Percentiles rank a stretch among this genome's conserved stretches.
These are phyloP conservation scores for Drosophila parthenogenetica DNA, from an alignment of 2,888 invertebrate species.

Conservation along the genomic window DNA sequence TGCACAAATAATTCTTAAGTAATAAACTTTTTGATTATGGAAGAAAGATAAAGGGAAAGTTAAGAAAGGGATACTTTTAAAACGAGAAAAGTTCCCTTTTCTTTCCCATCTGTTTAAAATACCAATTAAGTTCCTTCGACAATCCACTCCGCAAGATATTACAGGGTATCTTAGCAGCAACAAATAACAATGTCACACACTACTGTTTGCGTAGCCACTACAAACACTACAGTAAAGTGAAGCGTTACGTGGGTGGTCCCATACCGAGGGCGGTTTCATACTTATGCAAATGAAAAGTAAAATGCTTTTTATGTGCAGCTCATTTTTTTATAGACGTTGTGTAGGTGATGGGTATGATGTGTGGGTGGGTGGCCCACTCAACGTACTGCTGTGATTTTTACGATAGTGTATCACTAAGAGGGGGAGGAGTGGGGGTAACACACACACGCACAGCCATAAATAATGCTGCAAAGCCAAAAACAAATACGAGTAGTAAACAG, in stretches of 20 bases:
- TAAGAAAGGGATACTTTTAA: too few species aligned
- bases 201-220: slow-evolving; percentile 21
- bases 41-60: too few species aligned
- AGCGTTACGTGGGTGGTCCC: slow-evolving; percentile 19
- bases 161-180: slow-evolving; percentile 27
- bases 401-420: slow-evolving; percentile 20
- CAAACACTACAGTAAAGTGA: slow-evolving; percentile 20
- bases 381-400: slow-evolving; percentile 49
- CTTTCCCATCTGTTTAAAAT: too few species aligned
- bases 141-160: background rate
- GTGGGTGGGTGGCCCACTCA: slow-evolving; percentile 48
- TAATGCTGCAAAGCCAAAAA: slow-evolving; percentile 76
- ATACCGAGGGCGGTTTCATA: slow-evolving; percentile 31
- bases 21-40: too few species aligned
- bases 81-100: too few species aligned
- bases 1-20: too few species aligned
- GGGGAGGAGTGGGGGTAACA: background rate
- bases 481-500: slow-evolving; percentile 75
- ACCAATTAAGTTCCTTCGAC: too few species aligned
- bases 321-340: slow-evolving; percentile 49
- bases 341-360: background rate
- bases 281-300: slow-evolving; percentile 76
- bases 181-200: slow-evolving; percentile 30
- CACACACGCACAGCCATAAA: slow-evolving; percentile 53
- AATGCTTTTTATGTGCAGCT: slow-evolving; percentile 60